Evolutionary conservation across 2,888 invertebrate genomes (phyloP).

Genomic region (Tenthredo notha): DNA sequence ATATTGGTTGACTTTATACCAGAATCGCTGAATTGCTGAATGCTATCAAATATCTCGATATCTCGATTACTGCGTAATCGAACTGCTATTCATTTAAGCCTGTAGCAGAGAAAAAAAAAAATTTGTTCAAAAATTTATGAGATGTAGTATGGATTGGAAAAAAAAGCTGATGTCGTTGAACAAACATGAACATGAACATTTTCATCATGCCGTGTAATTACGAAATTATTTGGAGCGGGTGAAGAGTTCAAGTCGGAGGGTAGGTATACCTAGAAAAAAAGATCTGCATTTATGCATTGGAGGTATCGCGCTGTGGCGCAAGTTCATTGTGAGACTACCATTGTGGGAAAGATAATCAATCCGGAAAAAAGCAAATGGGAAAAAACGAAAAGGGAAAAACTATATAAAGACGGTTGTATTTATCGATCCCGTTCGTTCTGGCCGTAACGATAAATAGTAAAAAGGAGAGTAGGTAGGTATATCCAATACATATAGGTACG

Average conservation of each 20-base stretch:
- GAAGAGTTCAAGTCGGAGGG: neutral
- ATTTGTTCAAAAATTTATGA: neutral
- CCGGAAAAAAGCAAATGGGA: conserved; percentile 1
- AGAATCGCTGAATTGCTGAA: neutral
- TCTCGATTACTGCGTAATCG: neutral
- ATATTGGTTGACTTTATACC: conserved; percentile 5
- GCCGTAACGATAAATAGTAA: conserved; percentile 32
- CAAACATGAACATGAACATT: neutral
- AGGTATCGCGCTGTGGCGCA: neutral
- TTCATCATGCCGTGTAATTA: neutral
- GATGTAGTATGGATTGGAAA: neutral
- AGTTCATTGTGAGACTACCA: neutral
- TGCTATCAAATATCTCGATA: conserved; percentile 11
- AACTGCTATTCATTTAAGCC: neutral
- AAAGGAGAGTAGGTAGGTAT: neutral
- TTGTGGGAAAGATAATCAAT: conserved; percentile 9
- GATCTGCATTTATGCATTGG: conserved; percentile 3
- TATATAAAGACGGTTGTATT: conserved; percentile 21
- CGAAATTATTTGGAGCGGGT: neutral
- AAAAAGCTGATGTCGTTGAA: neutral
- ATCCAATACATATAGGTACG: neutral
- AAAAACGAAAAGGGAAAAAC: neutral
- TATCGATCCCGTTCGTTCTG: conserved; percentile 1
- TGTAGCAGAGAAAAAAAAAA: neutral
- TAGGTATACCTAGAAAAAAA: neutral